Percentiles rank a stretch among this genome's conserved stretches.
Conservation (phyloP, 2,888 invertebrate species). For the Ophion costatus region DNA sequence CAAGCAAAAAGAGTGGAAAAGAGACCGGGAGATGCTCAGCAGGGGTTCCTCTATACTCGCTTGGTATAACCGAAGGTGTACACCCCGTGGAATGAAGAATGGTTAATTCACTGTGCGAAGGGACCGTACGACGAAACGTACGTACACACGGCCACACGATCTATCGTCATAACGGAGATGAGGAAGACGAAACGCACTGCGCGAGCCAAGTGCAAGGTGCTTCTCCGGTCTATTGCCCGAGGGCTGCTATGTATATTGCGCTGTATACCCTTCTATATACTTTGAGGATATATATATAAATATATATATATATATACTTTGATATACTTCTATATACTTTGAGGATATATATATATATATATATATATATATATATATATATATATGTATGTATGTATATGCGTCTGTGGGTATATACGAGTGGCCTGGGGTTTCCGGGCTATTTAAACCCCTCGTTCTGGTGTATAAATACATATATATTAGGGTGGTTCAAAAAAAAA, state of each 20-base stretch:
- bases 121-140: conserved; percentile 59
- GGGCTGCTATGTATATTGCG: conserved; percentile 6
- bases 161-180: conserved; percentile 55
- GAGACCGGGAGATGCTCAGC: conserved; percentile 49
- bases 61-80: conserved; percentile 43
- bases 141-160: conserved; percentile 44
- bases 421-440: not conserved
- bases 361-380: too few species aligned
- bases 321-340: not conserved
- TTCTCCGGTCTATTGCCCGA: conserved; percentile 49
- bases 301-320: too few species aligned
- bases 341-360: too few species aligned
- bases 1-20: conserved; percentile 39
- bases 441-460: conserved; percentile 33
- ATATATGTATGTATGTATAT: too few species aligned
- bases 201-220: conserved; percentile 59
- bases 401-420: not conserved
- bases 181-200: conserved; percentile 55
- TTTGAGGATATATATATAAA: not conserved
- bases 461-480: not conserved
- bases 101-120: conserved; percentile 63
- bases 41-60: conserved; percentile 52
- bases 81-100: conserved; percentile 60
- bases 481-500: too few species aligned
- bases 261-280: conserved; percentile 15